These are phyloP conservation scores for Harmothoe impar DNA, from an alignment of 2,888 invertebrate species.

Conservation along the genomic window DNA sequence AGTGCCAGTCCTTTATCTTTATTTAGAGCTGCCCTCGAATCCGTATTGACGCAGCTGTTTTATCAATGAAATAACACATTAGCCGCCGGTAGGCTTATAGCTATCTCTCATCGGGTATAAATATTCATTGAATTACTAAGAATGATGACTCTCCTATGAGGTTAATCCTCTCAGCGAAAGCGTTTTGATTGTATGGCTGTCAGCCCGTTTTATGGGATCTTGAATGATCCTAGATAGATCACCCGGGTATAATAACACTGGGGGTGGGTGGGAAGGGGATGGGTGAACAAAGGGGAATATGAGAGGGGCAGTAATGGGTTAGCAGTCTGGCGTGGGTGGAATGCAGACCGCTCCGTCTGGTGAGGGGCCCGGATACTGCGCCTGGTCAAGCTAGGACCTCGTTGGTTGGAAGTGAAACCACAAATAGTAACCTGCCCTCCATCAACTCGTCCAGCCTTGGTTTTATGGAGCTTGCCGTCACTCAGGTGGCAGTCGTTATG, in stretches of 20 bases:
- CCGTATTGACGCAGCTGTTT: not conserved
- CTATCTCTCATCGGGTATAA: not conserved
- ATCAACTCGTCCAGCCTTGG: not conserved
- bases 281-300: not conserved
- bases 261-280: not conserved
- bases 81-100: not conserved
- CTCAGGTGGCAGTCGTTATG: not conserved
- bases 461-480: not conserved
- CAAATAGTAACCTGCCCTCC: not conserved
- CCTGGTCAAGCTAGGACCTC: not conserved
- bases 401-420: not conserved
- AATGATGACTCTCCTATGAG: not conserved
- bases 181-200: slow-evolving; percentile 11
- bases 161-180: slow-evolving; percentile 7
- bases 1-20: too few species aligned
- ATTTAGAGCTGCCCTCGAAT: not conserved
- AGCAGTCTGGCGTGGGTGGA: not conserved
- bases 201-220: not conserved
- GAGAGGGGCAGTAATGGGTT: not conserved
- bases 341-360: not conserved
- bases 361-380: not conserved
- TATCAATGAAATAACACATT: not conserved
- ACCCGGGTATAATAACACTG: not conserved
- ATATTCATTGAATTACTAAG: slow-evolving; percentile 25
- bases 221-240: slow-evolving; percentile 14